Conservation (phyloP, 2,797 vertebrate species). For the Lateolabrax maculatus region DNA sequence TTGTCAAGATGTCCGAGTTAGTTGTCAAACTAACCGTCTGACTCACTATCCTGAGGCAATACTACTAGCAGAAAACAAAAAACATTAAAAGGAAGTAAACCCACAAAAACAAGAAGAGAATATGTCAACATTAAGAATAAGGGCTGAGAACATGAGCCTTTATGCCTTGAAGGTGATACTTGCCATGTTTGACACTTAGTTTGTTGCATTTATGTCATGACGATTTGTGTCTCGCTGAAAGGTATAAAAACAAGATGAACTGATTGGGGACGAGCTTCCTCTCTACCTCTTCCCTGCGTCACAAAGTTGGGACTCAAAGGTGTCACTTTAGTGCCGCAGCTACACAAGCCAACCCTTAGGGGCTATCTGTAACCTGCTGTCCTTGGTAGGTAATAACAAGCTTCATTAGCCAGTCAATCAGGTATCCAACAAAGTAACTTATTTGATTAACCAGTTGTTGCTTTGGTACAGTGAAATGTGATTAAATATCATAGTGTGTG, state of each 20-base stretch:
- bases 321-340: not conserved
- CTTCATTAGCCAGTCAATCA: slow-evolving; percentile 49
- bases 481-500: slow-evolving; percentile 46
- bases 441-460: slow-evolving; percentile 62
- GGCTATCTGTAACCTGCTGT: slow-evolving; percentile 16
- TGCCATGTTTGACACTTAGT: not conserved
- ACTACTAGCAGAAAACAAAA: not conserved
- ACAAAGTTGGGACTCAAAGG: slow-evolving; percentile 15
- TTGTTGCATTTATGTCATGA: not conserved
- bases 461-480: slow-evolving; percentile 43
- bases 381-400: slow-evolving; percentile 25
- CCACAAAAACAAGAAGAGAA: not conserved
- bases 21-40: not conserved
- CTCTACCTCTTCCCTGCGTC: not conserved
- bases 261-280: not conserved
- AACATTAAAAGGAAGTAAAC: not conserved
- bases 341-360: slow-evolving; percentile 1
- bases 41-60: not conserved
- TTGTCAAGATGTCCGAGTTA: too few relatives aligned
- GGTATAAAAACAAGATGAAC: not conserved
- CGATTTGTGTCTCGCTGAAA: not conserved
- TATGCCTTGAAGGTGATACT: not conserved
- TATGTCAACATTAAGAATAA: not conserved
- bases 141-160: not conserved
- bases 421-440: slow-evolving; percentile 43